A percentile compares a stretch with the other conserved stretches of the same genome.
Conservation (phyloP, 2,113 vertebrate genomes). For the Symphodus melops region DNA sequence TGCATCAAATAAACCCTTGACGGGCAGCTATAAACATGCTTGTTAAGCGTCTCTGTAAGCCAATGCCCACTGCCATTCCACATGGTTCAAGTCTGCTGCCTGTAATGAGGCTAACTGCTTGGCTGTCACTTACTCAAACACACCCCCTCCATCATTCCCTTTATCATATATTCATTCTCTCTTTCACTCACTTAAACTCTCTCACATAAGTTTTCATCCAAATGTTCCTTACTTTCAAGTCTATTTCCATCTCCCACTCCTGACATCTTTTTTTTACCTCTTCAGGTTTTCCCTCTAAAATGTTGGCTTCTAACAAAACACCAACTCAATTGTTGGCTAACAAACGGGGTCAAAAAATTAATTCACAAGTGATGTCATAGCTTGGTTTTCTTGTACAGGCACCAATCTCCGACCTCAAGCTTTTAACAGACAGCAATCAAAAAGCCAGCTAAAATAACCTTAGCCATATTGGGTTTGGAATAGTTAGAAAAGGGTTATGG, state of each 20-base stretch:
- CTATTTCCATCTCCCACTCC: conserved; percentile 6
- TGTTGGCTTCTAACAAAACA: conserved; percentile 58
- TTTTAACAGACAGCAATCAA: conserved; percentile 52
- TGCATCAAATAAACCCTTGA: conserved; percentile 70
- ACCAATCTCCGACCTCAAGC: conserved; percentile 46
- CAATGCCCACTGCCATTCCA: conserved; percentile 26
- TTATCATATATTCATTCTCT: conserved; percentile 32
- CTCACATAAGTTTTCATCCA: not conserved
- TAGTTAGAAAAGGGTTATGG: conserved; percentile 9
- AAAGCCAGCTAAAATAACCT: conserved; percentile 40
- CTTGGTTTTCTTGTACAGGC: conserved; percentile 43
- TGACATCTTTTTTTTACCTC: conserved; percentile 28
- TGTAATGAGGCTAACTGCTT: conserved; percentile 59
- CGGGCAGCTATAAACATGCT: conserved; percentile 70
- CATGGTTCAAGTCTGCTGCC: conserved; percentile 24
- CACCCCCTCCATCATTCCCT: conserved; percentile 46
- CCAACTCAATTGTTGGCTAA: conserved; percentile 24
- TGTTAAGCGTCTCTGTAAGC: conserved; percentile 57
- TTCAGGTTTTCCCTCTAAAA: conserved; percentile 33
- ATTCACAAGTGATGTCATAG: conserved; percentile 59
- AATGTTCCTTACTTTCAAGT: conserved; percentile 4
- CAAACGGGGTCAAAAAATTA: conserved; percentile 34
- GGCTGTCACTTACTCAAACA: conserved; percentile 42
- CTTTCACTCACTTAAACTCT: conserved; percentile 27
- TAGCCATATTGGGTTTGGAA: conserved; percentile 44